phyloP scores from a whole-genome alignment of 1,140 invertebrate genomes.

The Heliothis virescens region DNA sequence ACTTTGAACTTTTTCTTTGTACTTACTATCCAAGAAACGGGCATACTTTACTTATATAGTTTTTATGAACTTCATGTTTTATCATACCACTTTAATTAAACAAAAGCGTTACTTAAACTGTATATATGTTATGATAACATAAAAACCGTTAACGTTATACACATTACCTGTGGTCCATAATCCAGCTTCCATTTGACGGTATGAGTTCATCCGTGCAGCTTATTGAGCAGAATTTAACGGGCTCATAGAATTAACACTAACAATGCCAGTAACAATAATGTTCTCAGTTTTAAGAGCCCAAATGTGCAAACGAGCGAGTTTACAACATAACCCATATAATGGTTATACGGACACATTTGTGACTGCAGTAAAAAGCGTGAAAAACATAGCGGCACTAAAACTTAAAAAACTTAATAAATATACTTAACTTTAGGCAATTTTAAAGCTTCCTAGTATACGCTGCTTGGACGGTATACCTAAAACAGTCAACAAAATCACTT shows the following conservation, averaged over 20 bases:
- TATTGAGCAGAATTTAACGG: constrained; percentile 4
- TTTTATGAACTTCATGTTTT: no score
- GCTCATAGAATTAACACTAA: not conserved
- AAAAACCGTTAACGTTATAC: not conserved
- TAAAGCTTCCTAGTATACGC: no score
- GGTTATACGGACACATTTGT: not conserved
- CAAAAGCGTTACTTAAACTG: no score
- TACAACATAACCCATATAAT: not conserved
- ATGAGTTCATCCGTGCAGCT: not conserved
- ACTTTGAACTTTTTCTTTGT: no score
- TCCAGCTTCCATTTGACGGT: not conserved
- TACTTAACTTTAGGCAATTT: no score
- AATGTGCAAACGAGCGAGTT: constrained; percentile 3
- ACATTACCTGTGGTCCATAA: not conserved
- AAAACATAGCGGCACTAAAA: not conserved
- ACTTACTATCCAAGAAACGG: no score
- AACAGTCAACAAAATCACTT: no score
- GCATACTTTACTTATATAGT: no score
- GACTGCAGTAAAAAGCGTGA: not conserved
- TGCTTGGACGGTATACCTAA: no score
- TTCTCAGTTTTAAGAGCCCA: constrained; percentile 1
- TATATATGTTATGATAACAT: not conserved
- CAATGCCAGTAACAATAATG: not conserved
- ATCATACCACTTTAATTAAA: no score
- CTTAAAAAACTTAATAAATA: no score